Percentiles rank a stretch among this genome's conserved stretches.
Conservation (phyloP, 1,140 invertebrate species). For the Eueides isabella region DNA sequence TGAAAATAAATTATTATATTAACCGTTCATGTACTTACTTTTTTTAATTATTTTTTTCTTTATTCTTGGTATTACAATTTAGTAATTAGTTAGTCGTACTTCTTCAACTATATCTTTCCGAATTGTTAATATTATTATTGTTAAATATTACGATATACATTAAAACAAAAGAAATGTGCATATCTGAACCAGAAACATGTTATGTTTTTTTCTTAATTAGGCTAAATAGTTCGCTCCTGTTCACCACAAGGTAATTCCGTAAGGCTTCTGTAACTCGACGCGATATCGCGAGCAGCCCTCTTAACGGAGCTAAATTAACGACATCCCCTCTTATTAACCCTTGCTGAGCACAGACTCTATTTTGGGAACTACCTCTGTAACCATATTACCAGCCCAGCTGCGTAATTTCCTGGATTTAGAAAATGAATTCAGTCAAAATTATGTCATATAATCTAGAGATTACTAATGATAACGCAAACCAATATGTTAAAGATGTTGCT, state of each 20-base stretch:
- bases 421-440: constrained; percentile 21
- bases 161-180: not conserved
- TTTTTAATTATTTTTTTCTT: too few species aligned
- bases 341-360: constrained; percentile 61
- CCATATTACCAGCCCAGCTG: constrained; percentile 44
- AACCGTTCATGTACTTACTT: too few species aligned
- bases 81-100: too few species aligned
- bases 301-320: constrained; percentile 68
- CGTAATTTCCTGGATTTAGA: constrained; percentile 52
- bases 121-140: too few species aligned
- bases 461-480: not conserved
- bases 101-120: too few species aligned
- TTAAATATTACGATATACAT: not conserved
- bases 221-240: constrained; percentile 64
- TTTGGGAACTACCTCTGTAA: constrained; percentile 57
- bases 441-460: not conserved
- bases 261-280: constrained; percentile 65
- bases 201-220: constrained; percentile 55
- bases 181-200: not conserved
- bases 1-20: too few species aligned
- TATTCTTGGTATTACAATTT: too few species aligned
- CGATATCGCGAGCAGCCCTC: constrained; percentile 56
- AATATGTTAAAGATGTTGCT: not conserved
- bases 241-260: constrained; percentile 60
- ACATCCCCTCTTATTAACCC: constrained; percentile 73